Conservation (phyloP, 2,797 vertebrate species). For the Manis crassicaudata region DNA sequence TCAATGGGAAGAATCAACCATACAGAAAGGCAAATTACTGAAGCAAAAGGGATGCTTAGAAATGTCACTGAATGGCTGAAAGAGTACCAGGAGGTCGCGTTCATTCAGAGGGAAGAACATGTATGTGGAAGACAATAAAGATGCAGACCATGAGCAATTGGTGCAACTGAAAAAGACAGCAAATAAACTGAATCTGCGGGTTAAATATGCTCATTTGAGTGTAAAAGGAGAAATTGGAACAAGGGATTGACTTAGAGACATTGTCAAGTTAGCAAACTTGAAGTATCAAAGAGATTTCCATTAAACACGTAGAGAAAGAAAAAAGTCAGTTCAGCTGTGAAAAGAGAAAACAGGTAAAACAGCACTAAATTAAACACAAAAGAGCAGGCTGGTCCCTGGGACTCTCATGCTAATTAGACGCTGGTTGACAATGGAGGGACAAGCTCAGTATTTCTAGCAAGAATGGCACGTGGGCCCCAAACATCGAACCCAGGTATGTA, state of each 20-base stretch:
- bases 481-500: not conserved
- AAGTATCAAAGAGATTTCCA: not conserved
- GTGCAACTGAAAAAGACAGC: not conserved
- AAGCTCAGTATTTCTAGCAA: not conserved
- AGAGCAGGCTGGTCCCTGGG: not conserved
- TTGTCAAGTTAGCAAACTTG: too few species aligned
- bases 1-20: not conserved
- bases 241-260: not conserved
- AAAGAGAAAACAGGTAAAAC: not conserved
- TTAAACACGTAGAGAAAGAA: not conserved
- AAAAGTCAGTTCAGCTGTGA: not conserved
- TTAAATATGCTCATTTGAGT: rapidly evolving
- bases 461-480: not conserved
- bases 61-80: not conserved
- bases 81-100: not conserved
- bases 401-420: not conserved
- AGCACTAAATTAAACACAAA: not conserved
- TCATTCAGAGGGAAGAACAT: rapidly evolving
- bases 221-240: not conserved
- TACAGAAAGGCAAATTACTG: not conserved
- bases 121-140: rapidly evolving
- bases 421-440: not conserved
- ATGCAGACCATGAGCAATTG: rapidly evolving
- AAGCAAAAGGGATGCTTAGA: rapidly evolving
- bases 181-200: not conserved